Base-by-base conservation (phyloP, 2,797 vertebrate species). In the Podargus strigoides region DNA sequence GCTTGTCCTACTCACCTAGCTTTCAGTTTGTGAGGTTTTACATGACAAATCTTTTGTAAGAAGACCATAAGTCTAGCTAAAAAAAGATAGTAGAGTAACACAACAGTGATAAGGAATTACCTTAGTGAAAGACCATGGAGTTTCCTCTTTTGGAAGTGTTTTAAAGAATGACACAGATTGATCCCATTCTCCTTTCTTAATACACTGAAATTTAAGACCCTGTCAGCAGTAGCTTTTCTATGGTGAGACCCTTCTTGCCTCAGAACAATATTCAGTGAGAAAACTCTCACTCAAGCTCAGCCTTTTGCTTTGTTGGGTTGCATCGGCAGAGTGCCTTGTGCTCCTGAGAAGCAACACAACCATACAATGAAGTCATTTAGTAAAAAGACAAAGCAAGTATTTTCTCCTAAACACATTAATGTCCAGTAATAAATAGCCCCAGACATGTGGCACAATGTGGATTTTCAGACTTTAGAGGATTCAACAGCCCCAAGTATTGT, bases 371-470 rank as follows among this genome's bases (percentile, higher is more conserved):
- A 72, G 7, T 14, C 0, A 70, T 50, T 67, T 36, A 46, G 5
- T 21, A 28, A 41, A 67, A 60, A 68, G 8, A 5, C 37, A 69
- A 63, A 74, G 17, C 2, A 34, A 67, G 6, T 28, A 1, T 17
- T 73, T 70, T 50, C 32, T 58, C 12, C 11, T 77, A 66, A 81
- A 36, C 3, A 11, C 8, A 4, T 39, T 70, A 41, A 59, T 32
- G 10, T 34, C 6, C 4, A 15, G 8, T 27, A 8, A 7, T 41
- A 79, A 78, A 56, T 14, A 75, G n/a, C 15, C 7, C 18, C 7
- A 6, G 15, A 72, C 4, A 27, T 12, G 3, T 20, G 7, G 5
- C 0, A 5, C 6, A 60, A 21, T 15, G 34, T n/a, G 24, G 10
- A 10, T 55, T 87, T 86, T 77, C 53, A 85, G n/a, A 44, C 22